Conservation (phyloP, 2,113 vertebrate genomes). For the Ctenomys sociabilis region DNA sequence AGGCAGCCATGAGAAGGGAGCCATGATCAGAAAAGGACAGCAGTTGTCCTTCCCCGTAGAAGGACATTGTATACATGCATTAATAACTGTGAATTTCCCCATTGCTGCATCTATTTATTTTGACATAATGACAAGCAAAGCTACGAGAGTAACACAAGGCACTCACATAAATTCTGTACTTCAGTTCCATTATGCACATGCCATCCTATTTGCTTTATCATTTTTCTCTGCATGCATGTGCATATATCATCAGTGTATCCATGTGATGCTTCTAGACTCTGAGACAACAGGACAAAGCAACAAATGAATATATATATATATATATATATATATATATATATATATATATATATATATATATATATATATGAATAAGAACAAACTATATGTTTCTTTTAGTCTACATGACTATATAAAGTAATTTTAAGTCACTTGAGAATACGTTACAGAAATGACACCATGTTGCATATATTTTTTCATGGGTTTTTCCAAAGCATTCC, state of each 20-base stretch:
- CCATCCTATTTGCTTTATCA: not conserved
- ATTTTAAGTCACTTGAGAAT: not conserved
- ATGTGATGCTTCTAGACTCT: not conserved
- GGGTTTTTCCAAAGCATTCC: not conserved
- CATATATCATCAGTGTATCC: not conserved
- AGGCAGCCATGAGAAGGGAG: not conserved
- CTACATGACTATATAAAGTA: fast-evolving
- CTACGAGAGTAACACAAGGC: not conserved
- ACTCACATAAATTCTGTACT: not conserved
- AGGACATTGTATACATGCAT: fast-evolving
- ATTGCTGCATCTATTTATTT: not conserved
- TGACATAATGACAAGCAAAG: not conserved
- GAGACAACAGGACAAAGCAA: not conserved
- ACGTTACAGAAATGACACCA: not conserved
- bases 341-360: not conserved
- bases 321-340: no score
- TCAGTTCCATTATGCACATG: not conserved
- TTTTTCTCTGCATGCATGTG: not conserved
- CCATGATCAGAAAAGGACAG: fast-evolving
- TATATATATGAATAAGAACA: not conserved
- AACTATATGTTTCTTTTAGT: not conserved
- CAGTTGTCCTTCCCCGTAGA: not conserved
- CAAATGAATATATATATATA: not conserved
- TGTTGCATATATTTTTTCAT: not conserved
- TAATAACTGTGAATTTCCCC: fast-evolving